Conservation (phyloP, 2,113 vertebrate species). For the Myxocyprinus asiaticus region DNA sequence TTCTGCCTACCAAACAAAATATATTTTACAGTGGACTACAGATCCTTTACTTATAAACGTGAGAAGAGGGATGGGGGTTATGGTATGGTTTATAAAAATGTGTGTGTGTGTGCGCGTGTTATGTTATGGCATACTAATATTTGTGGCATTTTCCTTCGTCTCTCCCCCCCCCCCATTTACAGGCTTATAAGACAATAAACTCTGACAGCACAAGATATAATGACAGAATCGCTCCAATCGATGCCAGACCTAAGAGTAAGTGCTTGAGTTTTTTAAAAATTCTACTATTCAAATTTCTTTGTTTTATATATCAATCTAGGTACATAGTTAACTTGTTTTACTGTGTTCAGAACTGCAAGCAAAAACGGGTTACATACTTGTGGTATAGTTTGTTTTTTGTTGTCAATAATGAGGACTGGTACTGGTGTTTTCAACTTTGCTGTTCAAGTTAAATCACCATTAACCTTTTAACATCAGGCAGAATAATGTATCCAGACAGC, state of each 20-base stretch:
- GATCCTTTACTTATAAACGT: no score
- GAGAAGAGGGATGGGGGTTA: no score
- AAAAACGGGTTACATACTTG: no score
- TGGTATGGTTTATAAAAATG: no score
- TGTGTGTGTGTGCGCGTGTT: no score
- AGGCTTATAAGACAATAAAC: constrained; percentile 82
- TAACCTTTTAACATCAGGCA: constrained; percentile 27
- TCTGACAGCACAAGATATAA: constrained; percentile 70
- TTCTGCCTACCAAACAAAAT: no score
- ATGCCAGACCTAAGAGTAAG: constrained; percentile 70
- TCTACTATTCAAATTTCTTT: no score
- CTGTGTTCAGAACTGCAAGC: no score
- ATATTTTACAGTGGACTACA: no score
- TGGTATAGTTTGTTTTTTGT: no score
- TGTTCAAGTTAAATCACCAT: background rate
- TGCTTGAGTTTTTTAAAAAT: background rate
- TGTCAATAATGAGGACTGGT: no score
- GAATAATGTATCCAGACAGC: constrained; percentile 60
- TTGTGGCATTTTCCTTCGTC: background rate
- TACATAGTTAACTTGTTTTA: background rate
- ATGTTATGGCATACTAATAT: no score
- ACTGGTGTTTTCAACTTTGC: background rate
- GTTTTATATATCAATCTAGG: background rate
- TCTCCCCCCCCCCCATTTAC: constrained; percentile 23
- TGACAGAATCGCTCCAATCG: constrained; percentile 62